Conservation (phyloP, 2,888 invertebrate genomes). For the Ernsta delagoae region DNA sequence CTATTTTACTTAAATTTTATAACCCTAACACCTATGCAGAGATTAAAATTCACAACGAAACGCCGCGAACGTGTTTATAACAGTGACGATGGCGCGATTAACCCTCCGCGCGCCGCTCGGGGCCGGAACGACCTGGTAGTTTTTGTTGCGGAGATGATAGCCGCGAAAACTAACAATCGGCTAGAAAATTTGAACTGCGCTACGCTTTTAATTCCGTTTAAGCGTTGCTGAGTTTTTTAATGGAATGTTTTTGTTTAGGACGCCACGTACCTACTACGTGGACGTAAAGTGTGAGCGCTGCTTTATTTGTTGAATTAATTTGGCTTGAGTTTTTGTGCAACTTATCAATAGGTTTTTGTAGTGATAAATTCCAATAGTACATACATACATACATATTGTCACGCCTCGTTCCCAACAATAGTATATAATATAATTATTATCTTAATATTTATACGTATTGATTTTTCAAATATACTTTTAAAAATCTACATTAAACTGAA, state of each 20-base stretch:
- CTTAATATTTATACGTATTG: no score
- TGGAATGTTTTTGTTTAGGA: constrained; percentile 2
- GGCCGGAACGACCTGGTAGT: constrained; percentile 33
- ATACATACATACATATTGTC: no score
- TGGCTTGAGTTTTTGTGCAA: neutral
- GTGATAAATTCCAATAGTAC: no score
- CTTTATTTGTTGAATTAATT: neutral
- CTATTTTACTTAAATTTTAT: constrained; percentile 38
- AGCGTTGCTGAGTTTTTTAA: constrained; percentile 17
- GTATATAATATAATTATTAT: no score
- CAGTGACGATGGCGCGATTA: constrained; percentile 65
- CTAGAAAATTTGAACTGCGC: constrained; percentile 26
- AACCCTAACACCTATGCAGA: constrained; percentile 42
- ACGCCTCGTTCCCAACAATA: no score
- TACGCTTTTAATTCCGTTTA: constrained; percentile 35
- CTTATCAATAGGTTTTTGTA: neutral
- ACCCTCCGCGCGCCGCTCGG: constrained; percentile 38
- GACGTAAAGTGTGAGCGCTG: neutral
- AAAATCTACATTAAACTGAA: no score
- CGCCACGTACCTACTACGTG: neutral
- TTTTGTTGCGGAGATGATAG: constrained; percentile 38
- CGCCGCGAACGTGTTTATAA: constrained; percentile 65
- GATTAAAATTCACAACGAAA: constrained; percentile 41
- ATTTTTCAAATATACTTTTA: no score
- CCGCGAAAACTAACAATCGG: constrained; percentile 35